phyloP scores from a whole-genome alignment of 2,797 vertebrate genomes.

The Adelosebastes latens region DNA sequence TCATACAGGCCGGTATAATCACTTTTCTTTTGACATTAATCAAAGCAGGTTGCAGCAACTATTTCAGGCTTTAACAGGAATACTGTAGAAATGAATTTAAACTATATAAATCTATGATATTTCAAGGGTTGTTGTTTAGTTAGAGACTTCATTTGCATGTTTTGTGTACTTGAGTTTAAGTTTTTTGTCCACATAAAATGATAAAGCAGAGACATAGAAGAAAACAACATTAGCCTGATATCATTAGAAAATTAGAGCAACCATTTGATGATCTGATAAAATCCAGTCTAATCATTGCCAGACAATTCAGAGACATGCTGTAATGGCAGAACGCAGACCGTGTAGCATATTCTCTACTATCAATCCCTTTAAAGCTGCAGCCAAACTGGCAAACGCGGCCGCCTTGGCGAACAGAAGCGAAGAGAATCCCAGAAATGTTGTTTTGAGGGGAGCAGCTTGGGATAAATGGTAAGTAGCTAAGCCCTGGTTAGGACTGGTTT shows the following conservation, averaged over 20 bases:
- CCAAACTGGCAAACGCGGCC: conserved; percentile 49
- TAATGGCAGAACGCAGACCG: conserved; percentile 31
- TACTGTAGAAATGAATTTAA: neutral
- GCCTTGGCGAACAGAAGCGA: conserved; percentile 38
- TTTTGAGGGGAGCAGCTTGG: conserved; percentile 57
- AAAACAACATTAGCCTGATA: conserved; percentile 6
- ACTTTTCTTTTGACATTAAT: neutral
- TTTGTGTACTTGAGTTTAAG: neutral
- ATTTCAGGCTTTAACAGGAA: neutral
- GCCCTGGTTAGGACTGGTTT: conserved; percentile 59
- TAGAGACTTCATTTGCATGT: neutral
- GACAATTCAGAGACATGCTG: conserved; percentile 45
- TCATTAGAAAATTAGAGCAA: conserved; percentile 24
- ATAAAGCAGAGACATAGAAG: neutral
- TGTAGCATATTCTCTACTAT: conserved; percentile 46
- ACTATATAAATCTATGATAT: neutral
- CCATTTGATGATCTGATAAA: conserved; percentile 41
- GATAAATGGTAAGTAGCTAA: conserved; percentile 61
- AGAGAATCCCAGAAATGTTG: conserved; percentile 72
- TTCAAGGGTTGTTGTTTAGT: neutral
- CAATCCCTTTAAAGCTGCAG: conserved; percentile 14
- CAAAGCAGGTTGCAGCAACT: neutral
- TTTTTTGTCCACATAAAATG: neutral
- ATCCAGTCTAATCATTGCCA: conserved; percentile 30
- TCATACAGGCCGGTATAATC: neutral